phyloP scores from a whole-genome alignment of 2,888 invertebrate species.

The Aspidiotus rigidus region DNA sequence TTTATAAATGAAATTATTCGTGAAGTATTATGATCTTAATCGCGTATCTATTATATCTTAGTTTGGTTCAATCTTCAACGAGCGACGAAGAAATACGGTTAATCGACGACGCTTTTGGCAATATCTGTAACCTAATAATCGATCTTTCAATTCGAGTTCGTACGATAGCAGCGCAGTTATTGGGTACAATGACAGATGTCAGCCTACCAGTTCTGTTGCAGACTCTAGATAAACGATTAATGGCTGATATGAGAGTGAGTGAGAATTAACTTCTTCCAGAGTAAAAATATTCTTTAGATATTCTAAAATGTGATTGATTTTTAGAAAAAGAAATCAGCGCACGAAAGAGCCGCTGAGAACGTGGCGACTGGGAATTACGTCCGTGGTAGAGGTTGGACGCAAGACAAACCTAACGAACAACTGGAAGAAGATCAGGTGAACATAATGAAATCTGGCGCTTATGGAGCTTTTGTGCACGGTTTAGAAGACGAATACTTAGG shows the following conservation, averaged over 20 bases:
- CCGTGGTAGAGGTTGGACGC: constrained; percentile 78
- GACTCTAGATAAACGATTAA: constrained; percentile 93
- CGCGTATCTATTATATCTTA: constrained; percentile 11
- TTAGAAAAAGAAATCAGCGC: constrained; percentile 70
- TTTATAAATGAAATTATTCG: background rate
- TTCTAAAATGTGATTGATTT: background rate
- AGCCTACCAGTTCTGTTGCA: constrained; percentile 85
- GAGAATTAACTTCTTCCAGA: background rate
- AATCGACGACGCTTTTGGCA: constrained; percentile 92
- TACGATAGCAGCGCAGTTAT: constrained; percentile 69
- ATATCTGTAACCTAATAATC: constrained; percentile 85
- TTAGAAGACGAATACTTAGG: constrained; percentile 94
- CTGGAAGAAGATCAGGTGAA: constrained; percentile 64
- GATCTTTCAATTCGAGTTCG: constrained; percentile 84
- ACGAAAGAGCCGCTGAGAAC: constrained; percentile 74
- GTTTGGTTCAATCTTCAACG: constrained; percentile 25
- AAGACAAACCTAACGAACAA: constrained; percentile 68
- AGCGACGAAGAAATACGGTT: constrained; percentile 72
- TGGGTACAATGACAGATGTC: constrained; percentile 80
- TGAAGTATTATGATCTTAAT: background rate
- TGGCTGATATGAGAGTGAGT: constrained; percentile 83
- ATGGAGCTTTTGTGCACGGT: constrained; percentile 96
- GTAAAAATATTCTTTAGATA: background rate
- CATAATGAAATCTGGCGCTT: constrained; percentile 85
- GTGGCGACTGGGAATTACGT: constrained; percentile 84